phyloP scores from a whole-genome alignment of 2,113 vertebrate genomes.

The Malaclemys terrapin region DNA sequence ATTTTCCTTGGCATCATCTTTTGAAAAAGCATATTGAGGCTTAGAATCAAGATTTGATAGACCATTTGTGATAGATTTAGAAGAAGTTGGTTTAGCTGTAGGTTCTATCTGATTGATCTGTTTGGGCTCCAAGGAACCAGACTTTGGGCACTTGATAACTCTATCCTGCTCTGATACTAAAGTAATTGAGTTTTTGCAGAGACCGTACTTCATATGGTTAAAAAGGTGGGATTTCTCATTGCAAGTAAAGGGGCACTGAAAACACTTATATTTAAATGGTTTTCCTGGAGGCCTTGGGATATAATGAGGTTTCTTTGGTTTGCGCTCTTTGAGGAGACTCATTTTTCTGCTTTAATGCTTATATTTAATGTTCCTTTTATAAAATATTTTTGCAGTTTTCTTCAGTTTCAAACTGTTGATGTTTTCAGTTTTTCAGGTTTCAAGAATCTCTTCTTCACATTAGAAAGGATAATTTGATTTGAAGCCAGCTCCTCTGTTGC shows the following conservation, averaged over 20 bases:
- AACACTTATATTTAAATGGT: slow-evolving; percentile 98
- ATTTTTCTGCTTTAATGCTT: slow-evolving; percentile 74
- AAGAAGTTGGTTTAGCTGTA: slow-evolving; percentile 55
- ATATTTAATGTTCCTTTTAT: slow-evolving; percentile 8
- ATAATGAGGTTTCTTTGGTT: slow-evolving; percentile 98
- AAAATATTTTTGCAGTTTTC: slow-evolving; percentile 32
- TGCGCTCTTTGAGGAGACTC: slow-evolving; percentile 91
- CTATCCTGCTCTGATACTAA: slow-evolving; percentile 90
- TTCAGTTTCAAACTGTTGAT: background rate
- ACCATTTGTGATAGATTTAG: slow-evolving; percentile 59
- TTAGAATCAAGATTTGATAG: slow-evolving; percentile 71
- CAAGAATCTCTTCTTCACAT: slow-evolving; percentile 22
- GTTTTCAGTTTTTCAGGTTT: slow-evolving; percentile 69
- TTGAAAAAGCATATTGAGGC: slow-evolving; percentile 70
- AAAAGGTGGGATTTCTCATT: slow-evolving; percentile 99
- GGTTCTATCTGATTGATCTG: slow-evolving; percentile 69
- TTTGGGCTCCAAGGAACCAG: slow-evolving; percentile 70
- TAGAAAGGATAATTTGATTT: background rate
- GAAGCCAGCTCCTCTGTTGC: background rate
- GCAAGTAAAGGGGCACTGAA: slow-evolving; percentile 99
- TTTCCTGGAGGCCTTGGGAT: slow-evolving; percentile 96
- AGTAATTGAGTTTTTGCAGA: slow-evolving; percentile 98
- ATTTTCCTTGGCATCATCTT: slow-evolving; percentile 80
- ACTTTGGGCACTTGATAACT: slow-evolving; percentile 76
- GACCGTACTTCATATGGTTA: slow-evolving; percentile 98